Base-by-base conservation (phyloP, 1,140 invertebrate species). In the Ips typographus region DNA sequence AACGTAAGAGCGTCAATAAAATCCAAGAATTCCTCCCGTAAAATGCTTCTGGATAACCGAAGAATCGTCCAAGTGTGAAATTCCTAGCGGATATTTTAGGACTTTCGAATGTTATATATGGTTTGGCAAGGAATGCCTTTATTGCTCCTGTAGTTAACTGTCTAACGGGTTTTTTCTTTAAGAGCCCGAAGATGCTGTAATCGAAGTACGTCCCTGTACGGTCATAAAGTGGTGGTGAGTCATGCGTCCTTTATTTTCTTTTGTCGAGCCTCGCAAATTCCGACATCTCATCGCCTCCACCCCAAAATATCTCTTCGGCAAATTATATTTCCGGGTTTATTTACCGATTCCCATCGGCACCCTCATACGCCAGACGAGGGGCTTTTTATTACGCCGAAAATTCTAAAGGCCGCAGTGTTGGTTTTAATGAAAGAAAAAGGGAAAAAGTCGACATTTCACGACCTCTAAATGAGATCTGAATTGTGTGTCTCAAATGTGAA, bases 1-100 rank as follows among this genome's bases (percentile, higher is more conserved):
- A 59, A 40, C 57, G 40, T 40, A 59, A 59, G 40, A 42, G 40
- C 57, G 57, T 40, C 57, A 59, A 59, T 59, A 59, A 59, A 59
- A 59, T 42, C 57, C 57, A 40, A 8, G 37, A 58, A 59, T 59
- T 41, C 57, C 42, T 42, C 7, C 41, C 57, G 40, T 41, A 40
- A 59, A 59, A 59, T 41, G 4, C 57, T 42, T 42, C 8, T 41
- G 57, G 37, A 59, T 40, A 59, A 59, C 57, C 57, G 40, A 8
- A 8, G 40, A 59, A 42, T 6, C 37, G 52, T 2, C 44, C 44
- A 47, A n/a, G n/a, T 47, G 22, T 22, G 22, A 22, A 47, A 47
- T 47, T 47, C n/a, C n/a, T 47, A 47, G 37, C 52, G n/a, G 5
- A 2, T 1, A 8, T 55, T 38, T 37, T 37, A 55, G 52, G 5